Conservation (phyloP, 2,888 invertebrate genomes). For the Drosophila melanosoma region DNA sequence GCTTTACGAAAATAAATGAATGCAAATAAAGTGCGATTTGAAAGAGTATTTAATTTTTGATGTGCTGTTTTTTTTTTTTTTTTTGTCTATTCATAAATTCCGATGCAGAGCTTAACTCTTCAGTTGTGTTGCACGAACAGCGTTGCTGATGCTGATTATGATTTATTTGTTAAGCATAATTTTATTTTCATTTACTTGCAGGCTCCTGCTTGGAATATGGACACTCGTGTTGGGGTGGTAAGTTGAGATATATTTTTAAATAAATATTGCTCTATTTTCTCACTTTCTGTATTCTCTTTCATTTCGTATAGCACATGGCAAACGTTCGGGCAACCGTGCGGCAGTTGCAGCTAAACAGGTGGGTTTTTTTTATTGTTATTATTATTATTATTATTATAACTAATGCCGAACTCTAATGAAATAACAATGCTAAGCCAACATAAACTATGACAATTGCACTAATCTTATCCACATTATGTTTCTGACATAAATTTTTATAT, state of each 20-base stretch:
- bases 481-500: background rate
- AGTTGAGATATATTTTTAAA: conserved; percentile 45
- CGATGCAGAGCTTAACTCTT: conserved; percentile 39
- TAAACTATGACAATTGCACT: conserved; percentile 24
- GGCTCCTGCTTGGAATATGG: conserved; percentile 84
- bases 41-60: background rate
- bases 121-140: background rate
- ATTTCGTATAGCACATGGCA: conserved; percentile 71
- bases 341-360: conserved; percentile 56
- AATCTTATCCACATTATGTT: conserved; percentile 12
- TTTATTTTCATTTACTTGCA: conserved; percentile 42
- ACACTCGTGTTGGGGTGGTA: conserved; percentile 84
- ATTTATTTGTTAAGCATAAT: conserved; percentile 59
- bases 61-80: background rate
- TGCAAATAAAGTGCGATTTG: fast-evolving
- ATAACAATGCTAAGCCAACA: background rate
- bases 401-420: conserved; percentile 5
- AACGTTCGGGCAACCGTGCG: conserved; percentile 71
- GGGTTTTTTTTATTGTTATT: conserved; percentile 13
- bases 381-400: background rate
- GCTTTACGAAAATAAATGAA: background rate
- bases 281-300: conserved; percentile 11
- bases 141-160: conserved; percentile 41
- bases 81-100: conserved; percentile 38
- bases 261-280: background rate